phyloP scores from a whole-genome alignment of 2,113 vertebrate genomes.

The Clinocottus analis region DNA sequence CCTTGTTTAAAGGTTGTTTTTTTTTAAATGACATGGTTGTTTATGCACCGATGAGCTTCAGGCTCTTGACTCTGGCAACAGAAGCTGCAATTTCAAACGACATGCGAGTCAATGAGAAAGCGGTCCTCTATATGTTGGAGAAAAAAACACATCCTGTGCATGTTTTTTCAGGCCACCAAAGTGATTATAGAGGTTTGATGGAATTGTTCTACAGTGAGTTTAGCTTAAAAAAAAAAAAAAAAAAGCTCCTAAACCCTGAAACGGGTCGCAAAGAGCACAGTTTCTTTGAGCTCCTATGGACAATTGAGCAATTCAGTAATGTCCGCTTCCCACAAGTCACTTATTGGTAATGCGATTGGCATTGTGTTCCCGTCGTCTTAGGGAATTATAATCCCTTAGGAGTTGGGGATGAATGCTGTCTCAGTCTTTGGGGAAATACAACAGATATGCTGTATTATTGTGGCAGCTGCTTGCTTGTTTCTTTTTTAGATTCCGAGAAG shows the following conservation, averaged over 20 bases:
- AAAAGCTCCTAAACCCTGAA: slow-evolving; percentile 36
- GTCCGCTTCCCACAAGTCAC: slow-evolving; percentile 20
- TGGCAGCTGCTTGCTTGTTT: slow-evolving; percentile 30
- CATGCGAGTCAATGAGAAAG: slow-evolving; percentile 24
- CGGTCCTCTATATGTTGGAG: slow-evolving; percentile 20
- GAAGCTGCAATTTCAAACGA: slow-evolving; percentile 28
- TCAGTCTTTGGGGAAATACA: slow-evolving; percentile 53
- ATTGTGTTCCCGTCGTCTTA: slow-evolving; percentile 16
- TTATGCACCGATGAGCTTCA: slow-evolving; percentile 19
- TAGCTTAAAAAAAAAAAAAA: slow-evolving; percentile 14
- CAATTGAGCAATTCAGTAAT: slow-evolving; percentile 14
- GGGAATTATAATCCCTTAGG: slow-evolving; percentile 25
- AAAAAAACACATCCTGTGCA: background rate
- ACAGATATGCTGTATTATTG: slow-evolving; percentile 27
- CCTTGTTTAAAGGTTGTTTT: background rate
- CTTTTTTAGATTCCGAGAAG: slow-evolving; percentile 33
- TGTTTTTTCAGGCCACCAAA: slow-evolving; percentile 37
- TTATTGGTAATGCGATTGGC: slow-evolving; percentile 25
- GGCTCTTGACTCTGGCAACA: background rate
- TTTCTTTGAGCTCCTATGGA: slow-evolving; percentile 19
- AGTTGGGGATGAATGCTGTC: background rate
- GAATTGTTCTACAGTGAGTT: slow-evolving; percentile 11
- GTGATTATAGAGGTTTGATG: slow-evolving; percentile 38
- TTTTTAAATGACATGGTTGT: slow-evolving; percentile 5
- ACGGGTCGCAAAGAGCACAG: slow-evolving; percentile 19